Conservation (phyloP, 2,888 invertebrate species). For the Volucella bombylans region DNA sequence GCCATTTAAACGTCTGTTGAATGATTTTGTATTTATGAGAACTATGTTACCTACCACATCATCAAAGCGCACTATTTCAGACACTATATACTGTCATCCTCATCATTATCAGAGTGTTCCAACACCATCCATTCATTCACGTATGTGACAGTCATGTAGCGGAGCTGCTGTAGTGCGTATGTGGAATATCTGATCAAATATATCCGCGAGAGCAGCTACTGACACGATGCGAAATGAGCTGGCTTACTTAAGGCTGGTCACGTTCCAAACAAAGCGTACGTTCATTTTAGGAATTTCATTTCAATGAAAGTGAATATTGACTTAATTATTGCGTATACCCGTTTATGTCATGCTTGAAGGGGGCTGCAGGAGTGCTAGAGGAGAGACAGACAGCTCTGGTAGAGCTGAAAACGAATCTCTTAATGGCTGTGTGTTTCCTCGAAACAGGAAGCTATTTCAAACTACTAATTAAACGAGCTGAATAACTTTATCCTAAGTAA, state of each 20-base stretch:
- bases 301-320: constrained; percentile 74
- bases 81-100: constrained; percentile 7
- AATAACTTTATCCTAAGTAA: constrained; percentile 22
- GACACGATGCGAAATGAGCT: constrained; percentile 72
- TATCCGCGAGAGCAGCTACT: constrained; percentile 38
- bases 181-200: constrained; percentile 62
- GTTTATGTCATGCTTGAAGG: not conserved
- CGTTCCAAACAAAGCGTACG: constrained; percentile 68
- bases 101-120: not conserved
- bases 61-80: too few species aligned
- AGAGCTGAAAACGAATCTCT: constrained; percentile 11
- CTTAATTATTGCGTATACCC: constrained; percentile 70
- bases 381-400: not conserved
- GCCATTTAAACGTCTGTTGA: too few species aligned
- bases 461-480: constrained; percentile 61
- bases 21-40: too few species aligned
- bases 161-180: constrained; percentile 41
- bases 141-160: constrained; percentile 55
- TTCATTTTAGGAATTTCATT: constrained; percentile 73
- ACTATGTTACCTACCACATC: too few species aligned
- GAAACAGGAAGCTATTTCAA: constrained; percentile 61
- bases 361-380: too few species aligned
- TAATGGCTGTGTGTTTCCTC: constrained; percentile 15
- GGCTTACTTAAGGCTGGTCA: constrained; percentile 71
- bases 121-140: constrained; percentile 46